phyloP scores from a whole-genome alignment of 2,888 invertebrate species.

The Agrochola lota region DNA sequence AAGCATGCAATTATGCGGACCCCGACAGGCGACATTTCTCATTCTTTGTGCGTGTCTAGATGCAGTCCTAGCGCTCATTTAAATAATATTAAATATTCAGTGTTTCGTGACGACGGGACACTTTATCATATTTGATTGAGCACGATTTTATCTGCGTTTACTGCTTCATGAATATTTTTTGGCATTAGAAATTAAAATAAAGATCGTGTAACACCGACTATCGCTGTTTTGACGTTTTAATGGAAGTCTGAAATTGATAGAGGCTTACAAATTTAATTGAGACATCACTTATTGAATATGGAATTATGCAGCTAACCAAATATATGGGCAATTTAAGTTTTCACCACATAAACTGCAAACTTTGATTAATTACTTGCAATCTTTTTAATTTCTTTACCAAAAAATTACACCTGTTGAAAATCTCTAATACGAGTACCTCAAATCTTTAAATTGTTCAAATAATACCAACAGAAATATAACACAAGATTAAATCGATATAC shows the following conservation, averaged over 20 bases:
- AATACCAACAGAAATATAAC: constrained; percentile 39
- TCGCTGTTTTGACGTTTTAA: constrained; percentile 29
- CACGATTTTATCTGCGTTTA: constrained; percentile 43
- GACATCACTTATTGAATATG: constrained; percentile 11
- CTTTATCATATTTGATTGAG: constrained; percentile 58
- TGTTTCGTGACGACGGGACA: constrained; percentile 56
- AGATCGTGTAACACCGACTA: constrained; percentile 12
- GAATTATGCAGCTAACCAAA: constrained; percentile 3
- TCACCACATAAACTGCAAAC: constrained; percentile 11
- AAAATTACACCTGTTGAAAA: constrained; percentile 18
- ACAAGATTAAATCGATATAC: constrained; percentile 51
- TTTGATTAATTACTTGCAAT: constrained; percentile 9
- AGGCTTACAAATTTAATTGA: constrained; percentile 24
- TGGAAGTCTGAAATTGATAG: constrained; percentile 32
- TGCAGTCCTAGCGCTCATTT: constrained; percentile 64
- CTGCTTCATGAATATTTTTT: constrained; percentile 42
- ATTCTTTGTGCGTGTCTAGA: constrained; percentile 74
- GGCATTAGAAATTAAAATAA: constrained; percentile 33
- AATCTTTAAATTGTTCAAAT: constrained; percentile 20
- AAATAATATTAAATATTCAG: constrained; percentile 68
- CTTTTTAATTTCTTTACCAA: neutral
- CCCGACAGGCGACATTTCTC: constrained; percentile 75
- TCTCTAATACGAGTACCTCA: neutral
- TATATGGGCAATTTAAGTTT: neutral
- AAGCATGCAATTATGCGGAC: constrained; percentile 79